Percentiles rank a stretch among this genome's conserved stretches.
phyloP scores from a whole-genome alignment of 2,113 vertebrate genomes.

The Dolichotis patagonum region DNA sequence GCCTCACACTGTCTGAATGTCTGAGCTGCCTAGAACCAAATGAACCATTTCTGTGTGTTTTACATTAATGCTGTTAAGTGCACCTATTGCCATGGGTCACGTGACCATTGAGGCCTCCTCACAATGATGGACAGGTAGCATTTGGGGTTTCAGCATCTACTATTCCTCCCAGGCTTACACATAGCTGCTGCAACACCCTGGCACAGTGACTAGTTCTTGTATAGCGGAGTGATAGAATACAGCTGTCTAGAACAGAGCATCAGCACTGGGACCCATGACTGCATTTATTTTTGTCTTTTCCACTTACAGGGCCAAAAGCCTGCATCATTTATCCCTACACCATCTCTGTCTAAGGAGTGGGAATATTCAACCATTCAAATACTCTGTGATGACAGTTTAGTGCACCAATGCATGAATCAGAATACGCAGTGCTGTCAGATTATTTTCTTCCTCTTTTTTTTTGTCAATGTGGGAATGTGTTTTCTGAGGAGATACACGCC shows the following conservation, averaged over 20 bases:
- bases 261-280: too few relatives aligned
- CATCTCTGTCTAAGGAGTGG: neutral
- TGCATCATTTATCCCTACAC: neutral
- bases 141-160: neutral
- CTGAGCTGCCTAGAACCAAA: neutral
- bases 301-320: too few relatives aligned
- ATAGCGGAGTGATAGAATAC: too few relatives aligned
- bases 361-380: neutral
- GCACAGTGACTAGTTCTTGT: neutral
- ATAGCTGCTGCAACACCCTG: rapidly evolving
- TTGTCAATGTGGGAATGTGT: too few relatives aligned
- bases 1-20: neutral
- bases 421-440: neutral
- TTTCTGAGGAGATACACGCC: neutral
- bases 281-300: neutral
- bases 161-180: neutral
- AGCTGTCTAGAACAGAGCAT: neutral
- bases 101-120: neutral
- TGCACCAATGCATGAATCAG: neutral
- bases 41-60: neutral
- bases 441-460: neutral
- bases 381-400: neutral
- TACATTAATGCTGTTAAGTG: neutral
- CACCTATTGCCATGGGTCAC: too few relatives aligned
- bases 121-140: neutral